Base-by-base conservation (phyloP, 2,888 invertebrate species). In the Nomada fabriciana region DNA sequence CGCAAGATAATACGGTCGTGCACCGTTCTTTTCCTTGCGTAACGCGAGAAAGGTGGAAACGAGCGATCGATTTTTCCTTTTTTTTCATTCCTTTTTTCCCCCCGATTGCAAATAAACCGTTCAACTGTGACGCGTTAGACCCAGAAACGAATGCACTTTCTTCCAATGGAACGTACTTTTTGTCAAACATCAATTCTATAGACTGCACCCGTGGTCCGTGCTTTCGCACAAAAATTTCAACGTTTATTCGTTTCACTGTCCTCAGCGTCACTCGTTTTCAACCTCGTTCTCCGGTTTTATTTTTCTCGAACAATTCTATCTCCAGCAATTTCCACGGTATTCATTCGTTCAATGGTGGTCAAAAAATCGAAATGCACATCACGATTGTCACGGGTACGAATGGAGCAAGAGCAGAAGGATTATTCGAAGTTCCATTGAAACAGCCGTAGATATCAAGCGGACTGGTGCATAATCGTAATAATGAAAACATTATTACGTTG, bases 1-100 rank as follows among this genome's bases (percentile, higher is more conserved):
- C 67, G 72, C 42, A 43, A 36, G 71, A 80, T 80, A 80, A 71
- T 52, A 50, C 61, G 52, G 52, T 60, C 29, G 61, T 7, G 71
- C 79, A 61, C 69, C 80, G 67, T 72, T 80, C 71, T 57, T 72
- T 71, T 71, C 36, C 60, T 80, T 80, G 47, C 72, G 68, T 80
- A 80, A 80, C 80, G 61, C 80, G 80, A 68, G 80, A 80, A 80
- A 80, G 80, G 80, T 80, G 81, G 68, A 80, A 71, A 80, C 43
- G 52, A 60, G 11, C 50, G 43, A n/a, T n/a, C 53, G 23, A 36
- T 52, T 60, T 74, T 75, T 75, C 53, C 50, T 25, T 50, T 50
- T 60, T 53, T 53, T 67, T 36, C 3, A 4, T 7, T 23, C 29
- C 20, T n/a, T 53, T 53, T 63, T 47, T 50, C 23, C 36, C 29